These are phyloP conservation scores for Anthopleura sola DNA, from an alignment of 64 coral and sea anemone genomes.

Conservation along the genomic window DNA sequence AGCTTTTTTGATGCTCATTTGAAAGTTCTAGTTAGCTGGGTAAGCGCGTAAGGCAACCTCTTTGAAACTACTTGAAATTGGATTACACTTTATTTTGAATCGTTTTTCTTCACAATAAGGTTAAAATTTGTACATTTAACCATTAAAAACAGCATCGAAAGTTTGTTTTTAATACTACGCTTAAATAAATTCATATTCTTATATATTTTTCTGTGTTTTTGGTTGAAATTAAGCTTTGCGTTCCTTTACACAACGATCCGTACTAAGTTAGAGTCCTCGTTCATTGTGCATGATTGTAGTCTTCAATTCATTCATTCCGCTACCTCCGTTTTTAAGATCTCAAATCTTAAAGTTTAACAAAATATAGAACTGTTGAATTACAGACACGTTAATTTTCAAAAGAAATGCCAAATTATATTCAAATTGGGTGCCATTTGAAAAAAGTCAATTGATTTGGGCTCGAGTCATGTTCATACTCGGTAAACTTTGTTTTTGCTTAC, in stretches of 20 bases:
- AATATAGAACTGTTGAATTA: no score
- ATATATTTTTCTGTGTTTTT: neutral
- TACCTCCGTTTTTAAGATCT: neutral
- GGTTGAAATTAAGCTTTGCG: neutral
- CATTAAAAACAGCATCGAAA: neutral
- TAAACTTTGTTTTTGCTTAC: no score
- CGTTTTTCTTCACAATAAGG: neutral
- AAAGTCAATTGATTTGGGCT: no score
- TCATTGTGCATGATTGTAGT: no score
- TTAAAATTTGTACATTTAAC: neutral
- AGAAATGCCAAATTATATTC: no score
- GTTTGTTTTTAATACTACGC: neutral
- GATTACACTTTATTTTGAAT: neutral
- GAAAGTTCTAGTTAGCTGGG: neutral
- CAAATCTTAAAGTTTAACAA: no score
- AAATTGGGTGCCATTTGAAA: no score
- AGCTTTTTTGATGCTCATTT: neutral
- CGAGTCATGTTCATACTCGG: no score
- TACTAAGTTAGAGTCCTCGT: no score
- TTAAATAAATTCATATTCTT: neutral
- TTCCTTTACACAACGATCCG: neutral
- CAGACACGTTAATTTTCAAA: no score
- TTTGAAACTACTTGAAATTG: neutral
- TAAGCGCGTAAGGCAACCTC: neutral
- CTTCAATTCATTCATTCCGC: no score